These are phyloP conservation scores for Sphaerophoria taeniata DNA, from an alignment of 2,888 invertebrate species.

Conservation along the genomic window DNA sequence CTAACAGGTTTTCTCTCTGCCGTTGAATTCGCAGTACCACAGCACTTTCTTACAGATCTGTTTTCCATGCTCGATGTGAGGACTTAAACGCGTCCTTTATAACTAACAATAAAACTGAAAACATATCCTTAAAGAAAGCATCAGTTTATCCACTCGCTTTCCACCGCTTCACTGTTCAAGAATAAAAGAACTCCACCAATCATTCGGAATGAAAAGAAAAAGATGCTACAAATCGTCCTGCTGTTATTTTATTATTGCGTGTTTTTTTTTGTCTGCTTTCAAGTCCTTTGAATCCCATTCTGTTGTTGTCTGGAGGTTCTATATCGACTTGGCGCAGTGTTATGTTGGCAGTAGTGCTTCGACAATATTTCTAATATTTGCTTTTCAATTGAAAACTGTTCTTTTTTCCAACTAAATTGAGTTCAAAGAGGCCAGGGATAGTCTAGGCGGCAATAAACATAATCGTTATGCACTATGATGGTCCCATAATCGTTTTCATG, in stretches of 20 bases:
- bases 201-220: constrained; percentile 40
- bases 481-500: constrained; percentile 67
- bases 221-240: constrained; percentile 67
- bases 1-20: too few species aligned
- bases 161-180: constrained; percentile 30
- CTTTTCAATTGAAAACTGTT: constrained; percentile 67
- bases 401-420: neutral
- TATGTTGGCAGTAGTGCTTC: constrained; percentile 31
- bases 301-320: neutral
- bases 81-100: too few species aligned
- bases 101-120: too few species aligned
- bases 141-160: constrained; percentile 16
- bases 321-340: constrained; percentile 50
- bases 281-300: constrained; percentile 38
- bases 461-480: constrained; percentile 71
- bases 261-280: constrained; percentile 35
- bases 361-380: constrained; percentile 53
- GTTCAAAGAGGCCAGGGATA: neutral
- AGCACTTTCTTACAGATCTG: too few species aligned
- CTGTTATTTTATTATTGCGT: constrained; percentile 62
- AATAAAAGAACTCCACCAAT: constrained; percentile 41
- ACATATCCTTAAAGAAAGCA: constrained; percentile 8
- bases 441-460: constrained; percentile 58
- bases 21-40: too few species aligned
- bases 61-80: too few species aligned